Percentiles rank a stretch among this genome's conserved stretches.
Evolutionary conservation across 2,888 invertebrate genomes (phyloP).

Genomic region (Amiota minor): DNA sequence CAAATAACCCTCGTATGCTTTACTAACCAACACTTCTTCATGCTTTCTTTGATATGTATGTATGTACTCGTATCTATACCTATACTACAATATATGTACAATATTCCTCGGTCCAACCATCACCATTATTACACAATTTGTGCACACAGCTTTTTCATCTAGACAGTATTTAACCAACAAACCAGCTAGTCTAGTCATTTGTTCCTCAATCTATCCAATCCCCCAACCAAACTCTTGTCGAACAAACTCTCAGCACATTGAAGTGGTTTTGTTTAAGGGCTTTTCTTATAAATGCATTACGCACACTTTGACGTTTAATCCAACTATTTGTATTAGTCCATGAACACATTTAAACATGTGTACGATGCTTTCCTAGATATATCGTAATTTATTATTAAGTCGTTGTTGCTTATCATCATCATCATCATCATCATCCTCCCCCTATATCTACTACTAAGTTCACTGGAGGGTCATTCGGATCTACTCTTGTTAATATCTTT

Average conservation of each 20-base stretch:
- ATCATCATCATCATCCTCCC: no score
- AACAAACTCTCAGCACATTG: constrained; percentile 7
- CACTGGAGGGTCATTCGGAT: no score
- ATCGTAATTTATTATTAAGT: constrained; percentile 21
- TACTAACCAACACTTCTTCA: no score
- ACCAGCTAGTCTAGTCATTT: background rate
- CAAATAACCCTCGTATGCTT: no score
- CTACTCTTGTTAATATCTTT: no score
- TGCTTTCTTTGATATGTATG: no score
- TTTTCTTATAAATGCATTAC: constrained; percentile 50
- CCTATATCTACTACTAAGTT: no score
- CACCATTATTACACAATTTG: no score
- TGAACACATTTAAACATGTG: background rate
- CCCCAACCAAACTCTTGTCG: background rate
- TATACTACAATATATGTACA: no score
- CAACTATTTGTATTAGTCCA: constrained; percentile 30
- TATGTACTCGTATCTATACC: no score
- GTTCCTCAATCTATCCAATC: background rate
- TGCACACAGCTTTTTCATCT: no score
- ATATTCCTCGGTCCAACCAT: no score
- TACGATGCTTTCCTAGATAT: background rate
- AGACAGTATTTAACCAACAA: background rate
- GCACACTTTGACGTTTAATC: constrained; percentile 48
- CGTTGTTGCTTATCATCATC: background rate
- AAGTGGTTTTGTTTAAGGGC: constrained; percentile 44